A percentile compares a stretch with the other conserved stretches of the same genome.
These are phyloP conservation scores for Drosophila greeni DNA, from an alignment of 2,888 invertebrate genomes.

Conservation along the genomic window DNA sequence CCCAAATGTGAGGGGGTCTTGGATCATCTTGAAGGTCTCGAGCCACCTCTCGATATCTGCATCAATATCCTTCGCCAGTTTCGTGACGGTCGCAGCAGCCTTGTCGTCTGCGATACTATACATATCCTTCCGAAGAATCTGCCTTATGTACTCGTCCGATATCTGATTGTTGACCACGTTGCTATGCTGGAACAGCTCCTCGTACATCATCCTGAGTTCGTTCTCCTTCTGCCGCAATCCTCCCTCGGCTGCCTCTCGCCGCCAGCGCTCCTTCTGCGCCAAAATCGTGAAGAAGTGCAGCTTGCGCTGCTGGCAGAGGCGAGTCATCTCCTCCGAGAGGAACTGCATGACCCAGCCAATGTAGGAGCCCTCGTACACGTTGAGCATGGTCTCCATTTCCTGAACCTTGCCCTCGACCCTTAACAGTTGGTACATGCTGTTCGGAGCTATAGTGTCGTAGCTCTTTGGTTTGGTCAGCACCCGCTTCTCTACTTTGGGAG, in stretches of 20 bases:
- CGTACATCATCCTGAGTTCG: constrained; percentile 85
- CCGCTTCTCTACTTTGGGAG: background rate
- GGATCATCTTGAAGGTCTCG: constrained; percentile 57
- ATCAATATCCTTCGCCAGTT: constrained; percentile 81
- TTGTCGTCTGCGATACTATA: constrained; percentile 81
- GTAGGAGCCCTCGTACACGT: constrained; percentile 85
- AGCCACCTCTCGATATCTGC: constrained; percentile 76
- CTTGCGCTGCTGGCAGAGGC: constrained; percentile 87
- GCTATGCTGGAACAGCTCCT: constrained; percentile 88
- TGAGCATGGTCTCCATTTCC: constrained; percentile 79
- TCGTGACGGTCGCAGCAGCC: constrained; percentile 80
- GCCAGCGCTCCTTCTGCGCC: constrained; percentile 87
- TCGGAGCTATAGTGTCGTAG: background rate
- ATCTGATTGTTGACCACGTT: constrained; percentile 79
- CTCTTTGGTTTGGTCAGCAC: background rate
- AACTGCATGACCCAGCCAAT: constrained; percentile 86
- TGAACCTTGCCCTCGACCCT: constrained; percentile 72
- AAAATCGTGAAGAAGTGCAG: constrained; percentile 88
- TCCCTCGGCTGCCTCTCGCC: constrained; percentile 89
- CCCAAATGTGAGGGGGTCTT: constrained; percentile 64
- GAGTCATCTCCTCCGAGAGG: constrained; percentile 87
- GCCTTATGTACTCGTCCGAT: constrained; percentile 83
- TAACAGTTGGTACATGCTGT: background rate
- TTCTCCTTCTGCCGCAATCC: constrained; percentile 88
- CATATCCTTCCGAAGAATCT: constrained; percentile 82